phyloP scores from a whole-genome alignment of 1,140 invertebrate species.

The Himalopsyche phryganea region DNA sequence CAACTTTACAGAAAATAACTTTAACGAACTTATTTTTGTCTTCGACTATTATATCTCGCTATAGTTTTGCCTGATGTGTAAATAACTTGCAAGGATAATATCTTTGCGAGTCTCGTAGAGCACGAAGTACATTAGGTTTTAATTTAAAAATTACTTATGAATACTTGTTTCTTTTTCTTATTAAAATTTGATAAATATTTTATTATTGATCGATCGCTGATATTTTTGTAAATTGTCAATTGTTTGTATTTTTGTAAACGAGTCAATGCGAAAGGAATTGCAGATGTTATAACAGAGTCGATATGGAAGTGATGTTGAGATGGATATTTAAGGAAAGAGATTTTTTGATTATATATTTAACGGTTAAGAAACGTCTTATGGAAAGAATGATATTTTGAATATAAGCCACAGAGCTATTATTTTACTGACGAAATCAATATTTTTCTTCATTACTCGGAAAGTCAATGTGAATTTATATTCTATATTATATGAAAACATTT shows the following conservation, averaged over 20 bases:
- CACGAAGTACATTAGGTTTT: slow-evolving; percentile 28
- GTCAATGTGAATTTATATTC: slow-evolving; percentile 8
- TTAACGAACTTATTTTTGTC: no score
- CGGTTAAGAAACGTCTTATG: slow-evolving; percentile 1
- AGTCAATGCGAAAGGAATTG: slow-evolving; percentile 31
- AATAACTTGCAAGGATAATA: neutral
- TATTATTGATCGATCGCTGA: slow-evolving; percentile 15
- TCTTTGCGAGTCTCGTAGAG: slow-evolving; percentile 1
- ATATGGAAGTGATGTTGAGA: slow-evolving; percentile 4
- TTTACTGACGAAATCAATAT: slow-evolving; percentile 24
- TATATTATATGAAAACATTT: neutral
- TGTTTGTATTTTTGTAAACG: slow-evolving; percentile 18
- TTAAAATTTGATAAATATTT: slow-evolving; percentile 6
- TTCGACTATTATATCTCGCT: no score
- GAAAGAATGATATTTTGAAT: slow-evolving; percentile 9
- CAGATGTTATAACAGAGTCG: slow-evolving; percentile 8
- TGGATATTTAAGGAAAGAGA: slow-evolving; percentile 11
- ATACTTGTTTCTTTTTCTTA: slow-evolving; percentile 8
- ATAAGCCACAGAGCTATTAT: slow-evolving; percentile 1
- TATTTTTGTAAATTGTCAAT: slow-evolving; percentile 25
- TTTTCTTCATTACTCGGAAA: slow-evolving; percentile 27
- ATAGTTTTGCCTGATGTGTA: neutral
- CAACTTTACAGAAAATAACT: no score
- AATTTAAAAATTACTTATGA: slow-evolving; percentile 4
- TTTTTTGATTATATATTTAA: slow-evolving; percentile 1